Evolutionary conservation across 2,888 invertebrate species (phyloP), one percentile per base, ranked within the genome.

Genomic region (Spilosoma lubricipeda): DNA sequence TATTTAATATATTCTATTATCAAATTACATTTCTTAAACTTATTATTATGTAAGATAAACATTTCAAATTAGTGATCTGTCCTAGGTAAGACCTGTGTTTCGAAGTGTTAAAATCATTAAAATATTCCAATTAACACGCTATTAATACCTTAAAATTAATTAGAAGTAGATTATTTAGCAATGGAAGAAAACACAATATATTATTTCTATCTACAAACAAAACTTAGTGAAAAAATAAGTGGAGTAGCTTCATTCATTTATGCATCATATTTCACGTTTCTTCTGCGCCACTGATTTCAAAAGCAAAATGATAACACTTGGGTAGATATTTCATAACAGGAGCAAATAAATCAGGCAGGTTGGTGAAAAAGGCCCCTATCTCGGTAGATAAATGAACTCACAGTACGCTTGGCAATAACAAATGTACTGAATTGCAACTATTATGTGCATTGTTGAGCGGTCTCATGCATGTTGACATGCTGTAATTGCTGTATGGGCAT

Each of bases 241-340:
- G 72, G 66, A 68, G 67, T 68, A 30, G 30, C 23, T 27, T 33
- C 73, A 74, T 80, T 82, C 2, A 82, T 78, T 74, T 65, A 78
- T 63, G 52, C 48, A 52, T 74, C 73, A 71, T 70, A 77, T 73
- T 75, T 72, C 71, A 27, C 23, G 71, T 68, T 75, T 73, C 73
- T 82, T 70, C 75, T 65, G 39, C 52, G 11, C 36, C 71, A 42
- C 63, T 65, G 74, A 74, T 77, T 82, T 75, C 59, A 77, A 75
- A 80, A 77, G 73, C 77, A 76, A 72, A 75, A 81, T 77, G 77
- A 81, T 79, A 82, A 73, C 71, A 76, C 27, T 75, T 45, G 72
- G 75, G 71, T 77, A 76, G 71, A 76, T 80, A 82, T 82, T 75
- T 81, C 80, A 74, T 72, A 81, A 79, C 77, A 78, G 69, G 73